Evolutionary conservation across 1,140 invertebrate species (phyloP), one percentile per base, ranked within the genome.

Genomic region (Heliconius himera): DNA sequence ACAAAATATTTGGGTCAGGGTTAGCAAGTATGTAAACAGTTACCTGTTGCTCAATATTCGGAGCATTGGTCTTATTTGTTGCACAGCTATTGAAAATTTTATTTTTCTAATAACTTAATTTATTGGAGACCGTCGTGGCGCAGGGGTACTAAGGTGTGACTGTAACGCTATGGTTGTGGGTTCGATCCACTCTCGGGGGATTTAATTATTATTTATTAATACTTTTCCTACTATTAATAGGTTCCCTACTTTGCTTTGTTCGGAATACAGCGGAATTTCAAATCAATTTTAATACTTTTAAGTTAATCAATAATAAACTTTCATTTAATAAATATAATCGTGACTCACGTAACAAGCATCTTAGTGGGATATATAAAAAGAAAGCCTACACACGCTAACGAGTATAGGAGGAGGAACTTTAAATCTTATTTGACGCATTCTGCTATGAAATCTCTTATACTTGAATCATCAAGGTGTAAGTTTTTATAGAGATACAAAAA

Each of bases 401-500:
- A 66, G 60, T 29, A 66, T 13, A 66, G 26, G 60, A 29, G 60
- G 26, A 26, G 60, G 26, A 29, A 11, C 60, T 66, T 26, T 66
- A n/a, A 66, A 66, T 18, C 16, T 51, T 66, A 66, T 66, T 66
- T 66, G 22, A 29, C 22, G 60, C 26, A 66, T 29, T 71, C 56
- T 70, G 41, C 51, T 38, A 38, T 80, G n/a, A 76, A 73, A 76
- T 76, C 74, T 71, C 82, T 73, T 73, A 73, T 77, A 78, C 73
- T 54, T 85, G 84, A 85, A 56, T 85, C 82, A 85, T 76, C 76
- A 82, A 76, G 76, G 76, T 81, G 73, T 80, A 76, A 75, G 77
- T 78, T 77, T 83, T 85, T 83, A 51, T 80, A 81, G 77, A 3
- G 78, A 29, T 29, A 16, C 13, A 66, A 71, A 72, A 70, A 60